Conservation (phyloP, 2,113 vertebrate species). For the Indicator maculatus region DNA sequence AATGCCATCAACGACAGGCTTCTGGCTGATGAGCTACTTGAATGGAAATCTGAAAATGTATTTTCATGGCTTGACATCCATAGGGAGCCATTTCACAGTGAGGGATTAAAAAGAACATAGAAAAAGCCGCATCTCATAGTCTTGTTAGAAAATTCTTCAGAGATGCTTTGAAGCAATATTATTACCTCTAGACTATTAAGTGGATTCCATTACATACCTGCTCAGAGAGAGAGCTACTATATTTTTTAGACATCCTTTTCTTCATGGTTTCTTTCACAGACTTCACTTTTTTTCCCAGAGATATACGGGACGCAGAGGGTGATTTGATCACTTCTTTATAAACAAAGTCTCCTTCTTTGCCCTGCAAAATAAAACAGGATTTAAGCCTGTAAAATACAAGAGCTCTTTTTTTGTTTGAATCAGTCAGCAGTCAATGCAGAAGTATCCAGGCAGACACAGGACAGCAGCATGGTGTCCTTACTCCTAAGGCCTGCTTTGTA, state of each 20-base stretch:
- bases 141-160: background rate
- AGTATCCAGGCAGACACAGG: background rate
- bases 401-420: background rate
- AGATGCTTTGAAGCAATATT: background rate
- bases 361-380: conserved; percentile 71
- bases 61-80: conserved; percentile 34
- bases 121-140: background rate
- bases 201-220: conserved; percentile 80
- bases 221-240: conserved; percentile 91
- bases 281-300: conserved; percentile 97
- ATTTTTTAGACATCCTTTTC: conserved; percentile 98
- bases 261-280: conserved; percentile 99
- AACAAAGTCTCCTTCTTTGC: conserved; percentile 90
- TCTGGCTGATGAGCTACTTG: background rate
- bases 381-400: background rate
- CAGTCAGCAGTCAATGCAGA: background rate
- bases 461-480: background rate
- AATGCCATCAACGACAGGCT: background rate
- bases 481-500: background rate
- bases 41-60: conserved; percentile 26
- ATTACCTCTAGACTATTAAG: background rate
- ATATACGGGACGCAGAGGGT: conserved; percentile 92
- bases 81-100: conserved; percentile 43
- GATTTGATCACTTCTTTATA: conserved; percentile 96
- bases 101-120: background rate